Evolutionary conservation across 2,113 vertebrate species (phyloP).

Genomic region (Halichoeres trimaculatus): DNA sequence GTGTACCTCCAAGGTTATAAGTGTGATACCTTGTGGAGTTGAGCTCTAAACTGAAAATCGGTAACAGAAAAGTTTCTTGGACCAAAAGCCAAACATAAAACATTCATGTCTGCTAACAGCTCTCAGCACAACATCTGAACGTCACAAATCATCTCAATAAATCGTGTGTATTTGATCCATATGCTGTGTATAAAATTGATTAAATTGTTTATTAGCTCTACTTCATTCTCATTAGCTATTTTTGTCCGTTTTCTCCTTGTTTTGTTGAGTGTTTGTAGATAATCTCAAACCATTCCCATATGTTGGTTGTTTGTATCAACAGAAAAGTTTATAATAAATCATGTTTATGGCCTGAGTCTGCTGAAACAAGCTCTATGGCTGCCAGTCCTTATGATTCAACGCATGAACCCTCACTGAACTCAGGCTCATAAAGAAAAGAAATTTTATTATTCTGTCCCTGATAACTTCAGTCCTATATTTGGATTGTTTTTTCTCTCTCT

Average conservation of each 20-base stretch:
- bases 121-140: not conserved
- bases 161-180: not conserved
- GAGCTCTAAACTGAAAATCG: not conserved
- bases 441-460: not conserved
- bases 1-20: not conserved
- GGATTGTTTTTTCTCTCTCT: too few species aligned
- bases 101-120: not conserved
- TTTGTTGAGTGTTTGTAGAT: not conserved
- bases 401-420: slow-evolving; percentile 10
- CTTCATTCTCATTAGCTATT: not conserved
- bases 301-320: slow-evolving; percentile 22
- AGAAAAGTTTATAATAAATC: slow-evolving; percentile 24
- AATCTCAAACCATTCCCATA: slow-evolving; percentile 17
- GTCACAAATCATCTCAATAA: not conserved
- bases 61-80: not conserved
- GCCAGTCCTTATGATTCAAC: not conserved
- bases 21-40: not conserved
- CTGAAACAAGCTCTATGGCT: slow-evolving; percentile 1
- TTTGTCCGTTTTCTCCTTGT: not conserved
- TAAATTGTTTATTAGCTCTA: not conserved
- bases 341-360: slow-evolving; percentile 18
- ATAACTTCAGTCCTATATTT: not conserved
- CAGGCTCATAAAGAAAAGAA: not conserved
- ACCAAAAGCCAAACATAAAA: not conserved
- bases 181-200: not conserved